These are phyloP conservation scores for Hedya salicella DNA, from an alignment of 2,888 invertebrate species.

Conservation along the genomic window DNA sequence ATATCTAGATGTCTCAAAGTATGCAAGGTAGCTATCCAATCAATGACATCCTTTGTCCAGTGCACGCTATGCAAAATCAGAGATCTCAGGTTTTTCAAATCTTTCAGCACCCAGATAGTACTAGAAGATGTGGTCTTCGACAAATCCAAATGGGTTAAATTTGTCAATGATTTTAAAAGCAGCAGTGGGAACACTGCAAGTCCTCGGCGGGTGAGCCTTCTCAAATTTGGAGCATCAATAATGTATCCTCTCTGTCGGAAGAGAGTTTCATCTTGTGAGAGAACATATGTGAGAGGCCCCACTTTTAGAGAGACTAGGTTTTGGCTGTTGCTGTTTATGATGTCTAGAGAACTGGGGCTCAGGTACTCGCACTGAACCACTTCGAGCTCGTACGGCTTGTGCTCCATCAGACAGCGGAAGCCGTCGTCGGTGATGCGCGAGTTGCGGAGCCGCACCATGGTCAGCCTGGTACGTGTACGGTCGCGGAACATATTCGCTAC, in stretches of 20 bases:
- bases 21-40: slow-evolving; percentile 85
- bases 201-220: slow-evolving; percentile 82
- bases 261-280: slow-evolving; percentile 80
- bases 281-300: slow-evolving; percentile 87
- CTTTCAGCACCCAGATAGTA: slow-evolving; percentile 88
- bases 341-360: slow-evolving; percentile 86
- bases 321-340: slow-evolving; percentile 88
- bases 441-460: slow-evolving; percentile 88
- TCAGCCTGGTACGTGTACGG: slow-evolving; percentile 87
- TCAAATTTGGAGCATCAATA: slow-evolving; percentile 86
- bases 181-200: slow-evolving; percentile 78
- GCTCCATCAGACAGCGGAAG: slow-evolving; percentile 88
- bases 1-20: slow-evolving; percentile 92
- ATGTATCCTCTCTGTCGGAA: slow-evolving; percentile 78
- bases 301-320: slow-evolving; percentile 89
- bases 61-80: slow-evolving; percentile 93
- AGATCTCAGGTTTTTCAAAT: slow-evolving; percentile 88
- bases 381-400: slow-evolving; percentile 90
- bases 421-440: slow-evolving; percentile 90
- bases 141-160: slow-evolving; percentile 89
- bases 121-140: slow-evolving; percentile 87
- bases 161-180: slow-evolving; percentile 85
- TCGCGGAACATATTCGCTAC: slow-evolving; percentile 90
- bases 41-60: slow-evolving; percentile 86
- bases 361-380: slow-evolving; percentile 90